Evolutionary conservation across 2,113 vertebrate genomes (phyloP).

Genomic region (Pollachius pollachius): DNA sequence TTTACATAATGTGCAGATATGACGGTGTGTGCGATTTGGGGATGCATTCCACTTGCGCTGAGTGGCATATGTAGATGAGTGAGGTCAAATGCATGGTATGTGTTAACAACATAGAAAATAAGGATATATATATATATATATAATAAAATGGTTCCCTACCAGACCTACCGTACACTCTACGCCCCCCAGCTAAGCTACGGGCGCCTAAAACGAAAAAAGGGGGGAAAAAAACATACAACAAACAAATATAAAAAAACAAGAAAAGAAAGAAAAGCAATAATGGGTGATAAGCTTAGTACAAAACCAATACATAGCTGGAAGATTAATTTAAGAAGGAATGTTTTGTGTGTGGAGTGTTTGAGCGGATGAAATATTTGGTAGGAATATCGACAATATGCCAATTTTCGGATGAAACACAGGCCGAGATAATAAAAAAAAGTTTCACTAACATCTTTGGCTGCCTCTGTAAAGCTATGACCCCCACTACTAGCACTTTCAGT

Average conservation of each 20-base stretch:
- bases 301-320: slow-evolving; percentile 59
- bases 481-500: slow-evolving; percentile 56
- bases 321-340: slow-evolving; percentile 50
- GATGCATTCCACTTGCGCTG: slow-evolving; percentile 33
- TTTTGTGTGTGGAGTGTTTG: slow-evolving; percentile 7
- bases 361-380: too few relatives aligned
- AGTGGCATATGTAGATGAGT: slow-evolving; percentile 56
- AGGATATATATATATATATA: slow-evolving; percentile 34
- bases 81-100: slow-evolving; percentile 66
- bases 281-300: slow-evolving; percentile 69
- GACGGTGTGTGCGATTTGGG: slow-evolving; percentile 37
- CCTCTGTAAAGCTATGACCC: slow-evolving; percentile 77
- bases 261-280: slow-evolving; percentile 54
- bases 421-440: neutral
- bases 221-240: slow-evolving; percentile 19
- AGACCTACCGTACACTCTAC: slow-evolving; percentile 80
- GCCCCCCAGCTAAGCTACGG: slow-evolving; percentile 78
- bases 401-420: neutral
- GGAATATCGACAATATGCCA: neutral
- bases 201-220: slow-evolving; percentile 67
- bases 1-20: slow-evolving; percentile 43
- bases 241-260: slow-evolving; percentile 50
- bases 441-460: slow-evolving; percentile 39
- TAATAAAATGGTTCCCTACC: slow-evolving; percentile 69
- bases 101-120: slow-evolving; percentile 63